Conservation (phyloP, 2,888 invertebrate genomes). For the Cheilosia vernalis region DNA sequence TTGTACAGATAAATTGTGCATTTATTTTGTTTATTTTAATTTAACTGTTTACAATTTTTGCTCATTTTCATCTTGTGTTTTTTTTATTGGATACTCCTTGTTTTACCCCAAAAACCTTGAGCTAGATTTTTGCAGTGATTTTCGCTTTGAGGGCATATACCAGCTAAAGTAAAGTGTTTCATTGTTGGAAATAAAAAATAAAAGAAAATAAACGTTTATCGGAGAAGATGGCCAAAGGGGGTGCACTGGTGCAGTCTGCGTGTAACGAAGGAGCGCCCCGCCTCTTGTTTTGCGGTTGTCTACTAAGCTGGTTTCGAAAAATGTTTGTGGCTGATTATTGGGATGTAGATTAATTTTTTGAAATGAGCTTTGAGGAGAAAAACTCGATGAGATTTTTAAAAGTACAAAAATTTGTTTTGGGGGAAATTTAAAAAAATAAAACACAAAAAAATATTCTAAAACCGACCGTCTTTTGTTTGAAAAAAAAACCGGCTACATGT, state of each 20-base stretch:
- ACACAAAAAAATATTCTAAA: too few species aligned
- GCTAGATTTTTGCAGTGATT: slow-evolving; percentile 49
- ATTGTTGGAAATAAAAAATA: not conserved
- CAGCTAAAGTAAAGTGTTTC: slow-evolving; percentile 37
- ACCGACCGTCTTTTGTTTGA: too few species aligned
- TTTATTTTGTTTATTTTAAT: slow-evolving; percentile 23
- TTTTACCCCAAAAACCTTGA: slow-evolving; percentile 39
- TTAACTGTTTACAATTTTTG: slow-evolving; percentile 29
- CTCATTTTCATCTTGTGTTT: slow-evolving; percentile 28
- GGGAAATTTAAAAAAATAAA: too few species aligned
- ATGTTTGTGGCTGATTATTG: too few species aligned
- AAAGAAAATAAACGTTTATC: not conserved
- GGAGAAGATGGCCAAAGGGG: not conserved
- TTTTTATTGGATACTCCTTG: slow-evolving; percentile 30
- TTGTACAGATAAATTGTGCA: slow-evolving; percentile 39
- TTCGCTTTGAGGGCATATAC: slow-evolving; percentile 16
- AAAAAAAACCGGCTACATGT: too few species aligned
- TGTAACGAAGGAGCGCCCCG: not conserved
- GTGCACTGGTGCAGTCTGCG: not conserved
- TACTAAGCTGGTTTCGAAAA: not conserved
- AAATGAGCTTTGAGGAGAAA: too few species aligned
- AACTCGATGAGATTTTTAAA: too few species aligned
- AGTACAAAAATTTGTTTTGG: too few species aligned
- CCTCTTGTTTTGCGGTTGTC: not conserved
- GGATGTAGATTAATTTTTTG: too few species aligned